Percentiles rank a stretch among this genome's conserved stretches.
Conservation (phyloP, 2,113 vertebrate genomes). For the Otolemur garnettii region DNA sequence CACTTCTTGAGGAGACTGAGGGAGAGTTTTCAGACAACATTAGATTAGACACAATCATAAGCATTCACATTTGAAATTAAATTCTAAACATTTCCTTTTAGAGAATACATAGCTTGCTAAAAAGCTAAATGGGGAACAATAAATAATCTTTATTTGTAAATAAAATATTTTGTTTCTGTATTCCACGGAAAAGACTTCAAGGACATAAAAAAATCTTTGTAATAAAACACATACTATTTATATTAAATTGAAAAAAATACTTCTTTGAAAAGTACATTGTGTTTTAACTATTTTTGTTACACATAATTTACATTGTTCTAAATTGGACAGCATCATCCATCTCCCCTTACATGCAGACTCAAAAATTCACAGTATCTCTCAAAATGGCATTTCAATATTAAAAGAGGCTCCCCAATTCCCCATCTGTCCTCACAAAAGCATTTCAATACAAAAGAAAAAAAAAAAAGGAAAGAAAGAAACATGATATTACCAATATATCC, state of each 20-base stretch:
- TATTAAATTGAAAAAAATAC: constrained; percentile 45
- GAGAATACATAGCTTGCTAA: constrained; percentile 28
- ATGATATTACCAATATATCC: constrained; percentile 5
- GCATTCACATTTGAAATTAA: constrained; percentile 61
- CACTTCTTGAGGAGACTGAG: constrained; percentile 53
- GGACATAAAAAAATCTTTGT: constrained; percentile 47
- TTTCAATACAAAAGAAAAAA: constrained; percentile 25
- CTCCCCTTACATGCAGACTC: not conserved
- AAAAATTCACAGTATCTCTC: constrained; percentile 25
- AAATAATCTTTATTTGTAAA: not conserved
- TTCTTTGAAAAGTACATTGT: not conserved
- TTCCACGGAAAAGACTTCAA: constrained; percentile 19
- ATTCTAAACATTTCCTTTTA: constrained; percentile 25
- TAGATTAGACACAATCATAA: constrained; percentile 39
- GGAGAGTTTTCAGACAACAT: constrained; percentile 70
- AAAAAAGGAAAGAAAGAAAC: constrained; percentile 44
- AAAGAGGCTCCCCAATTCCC: not conserved
- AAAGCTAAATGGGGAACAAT: constrained; percentile 49
- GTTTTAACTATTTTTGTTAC: constrained; percentile 38
- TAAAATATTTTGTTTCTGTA: not conserved
- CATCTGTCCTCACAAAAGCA: constrained; percentile 54
- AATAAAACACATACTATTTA: constrained; percentile 16
- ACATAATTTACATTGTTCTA: constrained; percentile 42
- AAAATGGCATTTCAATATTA: constrained; percentile 58
- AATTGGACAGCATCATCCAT: constrained; percentile 21